Evolutionary conservation across 2,113 vertebrate genomes (phyloP), one percentile per base, ranked within the genome.

Genomic region (Bujurquina vittata): DNA sequence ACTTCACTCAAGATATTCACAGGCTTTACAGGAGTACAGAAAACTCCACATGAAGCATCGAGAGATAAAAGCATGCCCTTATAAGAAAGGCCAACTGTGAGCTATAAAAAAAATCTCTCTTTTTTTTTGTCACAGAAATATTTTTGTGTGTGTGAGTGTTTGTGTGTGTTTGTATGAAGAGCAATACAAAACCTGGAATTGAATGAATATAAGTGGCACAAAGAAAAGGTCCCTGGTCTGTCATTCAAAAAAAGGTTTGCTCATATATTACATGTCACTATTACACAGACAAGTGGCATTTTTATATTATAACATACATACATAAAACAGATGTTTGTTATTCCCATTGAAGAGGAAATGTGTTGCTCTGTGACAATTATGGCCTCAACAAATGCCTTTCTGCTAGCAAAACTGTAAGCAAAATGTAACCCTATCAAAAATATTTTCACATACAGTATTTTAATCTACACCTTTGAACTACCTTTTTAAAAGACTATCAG

Each of bases 1-100:
- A 31, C n/a, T 83, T 84, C 40, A 78, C 35, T 75, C 17, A n/a
- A 55, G 43, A 60, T 75, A 55, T 76, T 65, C 43, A 60, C 46
- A 1, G 1, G 62, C 14, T 86, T 59, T 58, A 37, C 10, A 57
- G 74, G 76, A 61, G 80, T 9, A 49, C 2, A 43, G 14, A 4
- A 26, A 77, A 78, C 14, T 61, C 43, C 37, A 61, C 78, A 83
- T 57, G 57, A 79, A 12, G 2, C n/a, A 55, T 57, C 26, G 8
- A 52, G 43, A 72, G 43, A 72, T 52, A 72, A 52, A 72, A 18
- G 17, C 23, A n/a, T 72, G 26, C 10, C 43, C 17, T 14, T 52
- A n/a, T 31, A 52, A 52, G 17, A 72, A 72, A 46, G 49, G 26
- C 40, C 43, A 72, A 26, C 15, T 69, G 43, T 69, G 65, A 31